A percentile compares a stretch with the other conserved stretches of the same genome.
phyloP scores from a whole-genome alignment of 2,797 vertebrate species.

The Anisognathus igniventris region DNA sequence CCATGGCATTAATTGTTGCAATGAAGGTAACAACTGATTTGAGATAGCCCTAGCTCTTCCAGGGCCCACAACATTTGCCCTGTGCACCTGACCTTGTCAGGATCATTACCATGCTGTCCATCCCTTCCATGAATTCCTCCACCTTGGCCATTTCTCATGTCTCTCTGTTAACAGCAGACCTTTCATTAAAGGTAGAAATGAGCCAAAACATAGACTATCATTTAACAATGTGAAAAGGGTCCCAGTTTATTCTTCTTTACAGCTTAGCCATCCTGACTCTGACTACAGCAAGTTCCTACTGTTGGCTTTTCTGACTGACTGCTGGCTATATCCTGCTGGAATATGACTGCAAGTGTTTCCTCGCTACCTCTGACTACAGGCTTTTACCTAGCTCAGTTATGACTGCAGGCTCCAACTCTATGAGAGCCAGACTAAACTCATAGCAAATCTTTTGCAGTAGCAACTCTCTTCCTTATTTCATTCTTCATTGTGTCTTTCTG shows the following conservation, averaged over 20 bases:
- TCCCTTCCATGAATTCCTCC: not conserved
- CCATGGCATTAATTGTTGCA: not conserved
- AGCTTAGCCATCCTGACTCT: not conserved
- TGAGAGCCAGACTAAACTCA: not conserved
- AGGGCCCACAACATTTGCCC: not conserved
- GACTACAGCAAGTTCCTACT: not conserved
- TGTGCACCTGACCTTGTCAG: not conserved
- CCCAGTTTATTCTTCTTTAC: not conserved
- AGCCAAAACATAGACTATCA: not conserved
- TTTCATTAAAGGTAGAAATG: not conserved
- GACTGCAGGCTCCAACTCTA: not conserved
- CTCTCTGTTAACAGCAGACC: not conserved
- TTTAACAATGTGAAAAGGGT: not conserved
- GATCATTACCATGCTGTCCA: not conserved
- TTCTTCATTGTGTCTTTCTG: not conserved
- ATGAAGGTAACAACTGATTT: no score
- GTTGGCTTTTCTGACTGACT: not conserved
- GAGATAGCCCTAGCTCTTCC: not conserved
- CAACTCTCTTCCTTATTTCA: not conserved
- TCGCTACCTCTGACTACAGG: not conserved
- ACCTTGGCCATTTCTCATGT: not conserved
- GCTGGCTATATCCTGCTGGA: not conserved
- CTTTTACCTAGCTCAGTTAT: not conserved
- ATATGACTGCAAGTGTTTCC: not conserved
- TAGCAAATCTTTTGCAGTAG: not conserved